Evolutionary conservation across 1,140 invertebrate genomes (phyloP).

Genomic region (Sipha flava): DNA sequence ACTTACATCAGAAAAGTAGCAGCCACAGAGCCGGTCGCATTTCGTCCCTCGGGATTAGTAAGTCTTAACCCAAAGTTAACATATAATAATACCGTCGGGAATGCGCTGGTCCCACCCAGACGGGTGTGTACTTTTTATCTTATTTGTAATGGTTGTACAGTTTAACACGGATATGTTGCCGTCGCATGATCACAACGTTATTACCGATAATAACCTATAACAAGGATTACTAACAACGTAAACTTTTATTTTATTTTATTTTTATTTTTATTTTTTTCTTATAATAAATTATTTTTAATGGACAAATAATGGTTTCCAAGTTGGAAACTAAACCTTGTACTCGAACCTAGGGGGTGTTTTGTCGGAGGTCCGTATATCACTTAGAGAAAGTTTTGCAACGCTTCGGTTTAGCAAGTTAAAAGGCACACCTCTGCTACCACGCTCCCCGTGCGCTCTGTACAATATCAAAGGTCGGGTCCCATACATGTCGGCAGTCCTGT

Average conservation of each 20-base stretch:
- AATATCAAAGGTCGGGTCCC: conserved; percentile 4
- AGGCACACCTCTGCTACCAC: neutral
- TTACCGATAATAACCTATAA: neutral
- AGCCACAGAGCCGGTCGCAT: no score
- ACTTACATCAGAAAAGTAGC: no score
- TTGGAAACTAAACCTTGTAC: neutral
- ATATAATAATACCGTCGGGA: no score
- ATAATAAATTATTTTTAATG: neutral
- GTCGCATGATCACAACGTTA: no score
- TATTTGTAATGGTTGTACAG: no score
- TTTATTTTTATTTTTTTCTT: no score
- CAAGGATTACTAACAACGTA: neutral
- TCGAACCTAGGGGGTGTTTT: neutral
- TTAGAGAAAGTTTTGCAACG: conserved; percentile 20
- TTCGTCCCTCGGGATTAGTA: no score
- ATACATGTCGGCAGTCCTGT: neutral
- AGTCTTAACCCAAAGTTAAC: no score
- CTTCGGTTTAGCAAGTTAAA: conserved; percentile 22
- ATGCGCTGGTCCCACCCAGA: no score
- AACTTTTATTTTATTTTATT: neutral
- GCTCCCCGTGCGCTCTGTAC: neutral
- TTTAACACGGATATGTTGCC: no score
- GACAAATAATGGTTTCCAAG: conserved; percentile 8
- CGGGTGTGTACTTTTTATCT: no score
- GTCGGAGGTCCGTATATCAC: conserved; percentile 12